These are phyloP conservation scores for Peromyscus leucopus DNA, from an alignment of 2,113 vertebrate genomes.

Conservation along the genomic window DNA sequence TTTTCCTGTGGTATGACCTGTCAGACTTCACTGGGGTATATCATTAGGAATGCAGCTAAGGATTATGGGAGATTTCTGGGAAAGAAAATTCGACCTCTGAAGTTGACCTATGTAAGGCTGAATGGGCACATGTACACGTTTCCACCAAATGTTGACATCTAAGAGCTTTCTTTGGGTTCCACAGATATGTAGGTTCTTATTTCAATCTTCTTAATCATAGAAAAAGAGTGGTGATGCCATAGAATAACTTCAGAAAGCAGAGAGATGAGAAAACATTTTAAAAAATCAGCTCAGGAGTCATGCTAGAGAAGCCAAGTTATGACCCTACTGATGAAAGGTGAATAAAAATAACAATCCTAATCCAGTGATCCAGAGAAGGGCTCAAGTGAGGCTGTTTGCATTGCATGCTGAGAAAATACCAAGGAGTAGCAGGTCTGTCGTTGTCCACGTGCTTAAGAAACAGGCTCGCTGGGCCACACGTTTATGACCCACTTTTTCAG, in stretches of 20 bases:
- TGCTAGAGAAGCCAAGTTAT: slow-evolving; percentile 6
- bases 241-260: background rate
- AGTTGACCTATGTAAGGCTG: background rate
- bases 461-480: background rate
- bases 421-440: background rate
- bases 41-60: background rate
- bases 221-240: background rate
- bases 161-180: background rate
- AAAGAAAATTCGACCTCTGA: background rate
- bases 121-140: background rate
- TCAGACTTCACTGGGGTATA: background rate
- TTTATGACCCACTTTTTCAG: background rate
- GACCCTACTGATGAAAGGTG: background rate
- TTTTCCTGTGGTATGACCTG: background rate
- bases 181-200: background rate
- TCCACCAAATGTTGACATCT: background rate
- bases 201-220: background rate
- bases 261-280: slow-evolving; percentile 27
- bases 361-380: background rate
- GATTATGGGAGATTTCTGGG: background rate
- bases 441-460: background rate
- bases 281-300: background rate
- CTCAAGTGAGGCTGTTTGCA: background rate
- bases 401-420: background rate
- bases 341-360: background rate